Conservation (phyloP, 23 tunicate species). For the Ascidia mentula region DNA sequence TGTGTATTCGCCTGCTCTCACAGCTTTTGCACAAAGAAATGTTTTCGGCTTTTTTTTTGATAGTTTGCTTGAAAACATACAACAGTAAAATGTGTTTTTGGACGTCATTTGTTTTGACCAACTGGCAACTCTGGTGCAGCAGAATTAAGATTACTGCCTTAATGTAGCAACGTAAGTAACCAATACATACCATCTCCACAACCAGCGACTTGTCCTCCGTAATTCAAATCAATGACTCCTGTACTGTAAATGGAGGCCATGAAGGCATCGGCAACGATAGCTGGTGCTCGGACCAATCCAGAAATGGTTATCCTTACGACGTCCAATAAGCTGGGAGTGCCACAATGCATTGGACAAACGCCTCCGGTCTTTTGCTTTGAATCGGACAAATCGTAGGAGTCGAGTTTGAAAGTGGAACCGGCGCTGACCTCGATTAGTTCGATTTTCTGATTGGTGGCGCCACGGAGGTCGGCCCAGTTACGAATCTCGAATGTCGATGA, state of each 20-base stretch:
- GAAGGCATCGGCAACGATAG: neutral
- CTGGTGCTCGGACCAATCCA: slow-evolving; percentile 14
- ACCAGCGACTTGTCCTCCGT: slow-evolving; percentile 15
- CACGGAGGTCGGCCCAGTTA: slow-evolving; percentile 12
- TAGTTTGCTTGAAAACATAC: too few species aligned
- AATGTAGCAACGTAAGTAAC: too few species aligned
- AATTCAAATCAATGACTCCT: slow-evolving; percentile 13
- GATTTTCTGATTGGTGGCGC: neutral
- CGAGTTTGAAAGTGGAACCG: slow-evolving; percentile 7
- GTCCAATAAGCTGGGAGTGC: slow-evolving; percentile 1
- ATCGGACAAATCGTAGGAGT: neutral
- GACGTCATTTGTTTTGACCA: too few species aligned
- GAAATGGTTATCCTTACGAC: neutral
- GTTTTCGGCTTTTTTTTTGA: too few species aligned
- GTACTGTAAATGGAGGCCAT: neutral
- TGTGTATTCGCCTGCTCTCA: too few species aligned
- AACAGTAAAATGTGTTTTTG: too few species aligned
- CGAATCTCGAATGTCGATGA: neutral
- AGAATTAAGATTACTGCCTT: too few species aligned
- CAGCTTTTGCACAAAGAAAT: too few species aligned
- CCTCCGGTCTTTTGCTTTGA: neutral
- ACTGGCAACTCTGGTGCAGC: too few species aligned
- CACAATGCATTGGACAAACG: slow-evolving; percentile 2
- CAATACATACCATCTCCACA: slow-evolving; percentile 30
- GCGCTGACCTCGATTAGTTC: neutral